These are phyloP conservation scores for Cyanistes caeruleus DNA, from an alignment of 2,113 vertebrate genomes.

Conservation along the genomic window DNA sequence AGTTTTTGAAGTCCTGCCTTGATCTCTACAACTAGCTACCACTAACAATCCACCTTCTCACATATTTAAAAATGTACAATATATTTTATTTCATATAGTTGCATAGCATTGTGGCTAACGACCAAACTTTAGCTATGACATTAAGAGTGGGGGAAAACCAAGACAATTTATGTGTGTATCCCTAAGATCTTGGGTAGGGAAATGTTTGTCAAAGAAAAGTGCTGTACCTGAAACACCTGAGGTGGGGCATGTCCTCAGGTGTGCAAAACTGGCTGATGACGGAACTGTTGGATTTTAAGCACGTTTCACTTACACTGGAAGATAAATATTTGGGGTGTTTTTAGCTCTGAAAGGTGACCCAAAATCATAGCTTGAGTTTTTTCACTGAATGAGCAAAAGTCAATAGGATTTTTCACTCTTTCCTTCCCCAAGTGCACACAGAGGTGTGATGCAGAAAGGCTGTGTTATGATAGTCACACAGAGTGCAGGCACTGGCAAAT, in stretches of 20 bases:
- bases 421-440: not conserved
- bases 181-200: not conserved
- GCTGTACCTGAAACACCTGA: not conserved
- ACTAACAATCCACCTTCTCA: not conserved
- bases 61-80: not conserved
- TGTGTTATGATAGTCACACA: not conserved
- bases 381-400: not conserved
- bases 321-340: not conserved
- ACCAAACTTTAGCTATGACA: not conserved
- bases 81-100: not conserved
- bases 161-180: not conserved
- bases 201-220: not conserved
- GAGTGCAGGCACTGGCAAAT: not conserved
- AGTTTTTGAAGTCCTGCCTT: constrained; percentile 56
- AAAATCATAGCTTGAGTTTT: not conserved
- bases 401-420: not conserved
- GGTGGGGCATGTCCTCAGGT: not conserved
- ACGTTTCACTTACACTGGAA: not conserved
- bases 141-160: not conserved
- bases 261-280: not conserved
- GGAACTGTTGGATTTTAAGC: not conserved
- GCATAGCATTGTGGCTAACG: not conserved
- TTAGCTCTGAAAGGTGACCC: not conserved
- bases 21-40: not conserved
- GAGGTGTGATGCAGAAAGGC: not conserved